These are phyloP conservation scores for Terebella lapidaria DNA, from an alignment of 2,888 invertebrate species.

Conservation along the genomic window DNA sequence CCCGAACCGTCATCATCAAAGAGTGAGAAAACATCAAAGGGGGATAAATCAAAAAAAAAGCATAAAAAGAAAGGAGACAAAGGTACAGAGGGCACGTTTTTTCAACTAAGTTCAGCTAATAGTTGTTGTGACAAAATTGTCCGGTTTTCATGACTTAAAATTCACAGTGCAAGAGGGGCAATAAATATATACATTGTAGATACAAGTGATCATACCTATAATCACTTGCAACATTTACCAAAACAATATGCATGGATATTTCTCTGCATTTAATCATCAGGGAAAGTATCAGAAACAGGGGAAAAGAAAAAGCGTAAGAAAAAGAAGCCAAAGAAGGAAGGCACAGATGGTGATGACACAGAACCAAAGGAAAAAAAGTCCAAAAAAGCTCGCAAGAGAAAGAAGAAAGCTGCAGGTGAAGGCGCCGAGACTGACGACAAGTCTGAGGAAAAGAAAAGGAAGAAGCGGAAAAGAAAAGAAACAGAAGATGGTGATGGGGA, in stretches of 20 bases:
- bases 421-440: neutral
- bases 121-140: no score
- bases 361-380: slow-evolving; percentile 14
- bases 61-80: neutral
- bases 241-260: no score
- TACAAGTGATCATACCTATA: no score
- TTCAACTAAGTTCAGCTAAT: slow-evolving; percentile 2
- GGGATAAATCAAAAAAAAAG: slow-evolving; percentile 2
- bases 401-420: neutral
- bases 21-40: slow-evolving; percentile 1
- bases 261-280: no score
- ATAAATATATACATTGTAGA: no score
- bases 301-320: slow-evolving; percentile 16
- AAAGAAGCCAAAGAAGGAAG: slow-evolving; percentile 6
- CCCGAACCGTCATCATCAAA: no score
- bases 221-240: no score
- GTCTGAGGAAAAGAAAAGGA: neutral
- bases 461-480: slow-evolving; percentile 5
- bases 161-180: neutral
- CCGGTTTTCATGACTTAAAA: no score
- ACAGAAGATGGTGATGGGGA: slow-evolving; percentile 1
- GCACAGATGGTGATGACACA: slow-evolving; percentile 2
- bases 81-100: neutral
- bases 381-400: slow-evolving; percentile 75
- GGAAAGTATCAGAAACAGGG: neutral